phyloP scores from a whole-genome alignment of 1,140 invertebrate species.

The Apis dorsata region DNA sequence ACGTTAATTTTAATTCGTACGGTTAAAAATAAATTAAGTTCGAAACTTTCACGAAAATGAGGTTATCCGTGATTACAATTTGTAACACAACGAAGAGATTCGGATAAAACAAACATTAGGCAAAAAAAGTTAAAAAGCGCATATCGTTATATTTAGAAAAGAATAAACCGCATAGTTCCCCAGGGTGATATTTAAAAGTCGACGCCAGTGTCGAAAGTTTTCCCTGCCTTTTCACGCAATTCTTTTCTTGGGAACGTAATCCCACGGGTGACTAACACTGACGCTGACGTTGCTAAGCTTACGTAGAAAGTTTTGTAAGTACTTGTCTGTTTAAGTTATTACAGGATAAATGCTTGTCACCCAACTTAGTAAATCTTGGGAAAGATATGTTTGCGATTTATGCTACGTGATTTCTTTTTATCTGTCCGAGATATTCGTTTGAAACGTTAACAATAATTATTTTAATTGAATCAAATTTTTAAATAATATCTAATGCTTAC shows the following conservation, averaged over 20 bases:
- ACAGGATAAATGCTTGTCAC: constrained; percentile 35
- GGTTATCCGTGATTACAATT: background rate
- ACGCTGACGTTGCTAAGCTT: constrained; percentile 51
- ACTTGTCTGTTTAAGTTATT: constrained; percentile 63
- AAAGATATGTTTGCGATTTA: background rate
- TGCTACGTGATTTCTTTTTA: background rate
- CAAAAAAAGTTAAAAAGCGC: too few species aligned
- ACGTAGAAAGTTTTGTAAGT: constrained; percentile 55
- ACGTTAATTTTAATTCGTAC: background rate
- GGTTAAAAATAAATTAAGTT: background rate
- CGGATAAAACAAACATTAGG: background rate
- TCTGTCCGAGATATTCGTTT: too few species aligned
- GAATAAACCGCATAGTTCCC: constrained; percentile 17
- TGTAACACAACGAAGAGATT: background rate
- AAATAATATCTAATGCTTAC: too few species aligned
- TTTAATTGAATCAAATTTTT: too few species aligned
- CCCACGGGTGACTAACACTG: constrained; percentile 35
- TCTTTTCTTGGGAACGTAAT: constrained; percentile 46
- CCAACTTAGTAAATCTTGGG: constrained; percentile 12
- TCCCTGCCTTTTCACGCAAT: constrained; percentile 27
- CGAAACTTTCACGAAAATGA: background rate
- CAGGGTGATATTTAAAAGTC: constrained; percentile 47
- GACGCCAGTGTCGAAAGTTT: constrained; percentile 47
- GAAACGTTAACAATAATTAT: too few species aligned
- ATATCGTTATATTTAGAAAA: background rate